Evolutionary conservation across 2,113 vertebrate species (phyloP).

Genomic region (Embiotoca jacksoni): DNA sequence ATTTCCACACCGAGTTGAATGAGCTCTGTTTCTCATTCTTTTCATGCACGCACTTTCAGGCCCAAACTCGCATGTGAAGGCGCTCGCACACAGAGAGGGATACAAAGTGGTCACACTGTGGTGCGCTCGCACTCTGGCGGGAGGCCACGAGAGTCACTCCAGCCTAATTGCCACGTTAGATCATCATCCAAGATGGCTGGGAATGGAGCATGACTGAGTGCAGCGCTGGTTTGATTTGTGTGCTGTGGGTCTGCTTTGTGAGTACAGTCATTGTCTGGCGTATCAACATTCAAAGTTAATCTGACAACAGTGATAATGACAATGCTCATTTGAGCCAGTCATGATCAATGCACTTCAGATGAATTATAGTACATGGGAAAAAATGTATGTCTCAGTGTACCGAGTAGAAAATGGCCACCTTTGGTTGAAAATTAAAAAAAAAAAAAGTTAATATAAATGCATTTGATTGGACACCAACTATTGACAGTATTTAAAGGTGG

Average conservation of each 20-base stretch:
- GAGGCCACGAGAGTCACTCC: constrained; percentile 32
- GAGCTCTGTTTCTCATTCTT: constrained; percentile 62
- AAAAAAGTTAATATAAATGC: too few species aligned
- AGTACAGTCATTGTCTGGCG: constrained; percentile 40
- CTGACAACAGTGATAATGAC: constrained; percentile 52
- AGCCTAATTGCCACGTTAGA: constrained; percentile 45
- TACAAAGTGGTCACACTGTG: not conserved
- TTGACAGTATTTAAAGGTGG: too few species aligned
- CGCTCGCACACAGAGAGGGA: not conserved
- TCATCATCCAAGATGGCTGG: constrained; percentile 56
- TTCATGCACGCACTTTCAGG: constrained; percentile 5
- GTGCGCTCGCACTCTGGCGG: constrained; percentile 17
- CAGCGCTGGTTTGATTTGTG: constrained; percentile 54
- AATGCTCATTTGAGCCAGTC: constrained; percentile 8
- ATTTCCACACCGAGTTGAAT: constrained; percentile 34
- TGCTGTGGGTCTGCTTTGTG: constrained; percentile 28
- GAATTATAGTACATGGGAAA: not conserved
- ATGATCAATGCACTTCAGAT: not conserved
- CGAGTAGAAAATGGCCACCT: not conserved
- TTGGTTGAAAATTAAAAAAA: too few species aligned
- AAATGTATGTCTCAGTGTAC: not conserved
- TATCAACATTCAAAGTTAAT: constrained; percentile 53
- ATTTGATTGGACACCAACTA: not conserved
- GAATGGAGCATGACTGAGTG: constrained; percentile 45
- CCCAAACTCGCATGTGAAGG: constrained; percentile 7